These are phyloP conservation scores for Podabrus alpinus DNA, from an alignment of 2,888 invertebrate species.

Conservation along the genomic window DNA sequence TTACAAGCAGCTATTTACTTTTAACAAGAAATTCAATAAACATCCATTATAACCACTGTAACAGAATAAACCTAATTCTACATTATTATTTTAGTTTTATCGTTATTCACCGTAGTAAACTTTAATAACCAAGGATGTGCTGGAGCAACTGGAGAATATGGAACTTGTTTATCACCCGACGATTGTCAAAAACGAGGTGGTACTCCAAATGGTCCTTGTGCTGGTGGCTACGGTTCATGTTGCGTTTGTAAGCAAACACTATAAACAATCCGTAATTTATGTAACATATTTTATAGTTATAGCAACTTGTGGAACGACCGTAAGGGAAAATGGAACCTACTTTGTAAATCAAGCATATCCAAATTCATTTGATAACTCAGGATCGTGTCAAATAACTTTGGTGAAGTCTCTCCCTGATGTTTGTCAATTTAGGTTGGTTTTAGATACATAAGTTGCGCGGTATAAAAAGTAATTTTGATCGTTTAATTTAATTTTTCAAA, in stretches of 20 bases:
- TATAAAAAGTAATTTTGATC: too few relatives aligned
- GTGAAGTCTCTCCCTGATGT: constrained; percentile 77
- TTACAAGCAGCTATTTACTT: too few relatives aligned
- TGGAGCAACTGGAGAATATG: constrained; percentile 77
- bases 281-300: constrained; percentile 62
- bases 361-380: constrained; percentile 73
- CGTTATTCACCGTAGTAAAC: constrained; percentile 78
- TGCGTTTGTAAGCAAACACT: constrained; percentile 68
- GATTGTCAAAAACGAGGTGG: constrained; percentile 78
- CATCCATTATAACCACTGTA: too few relatives aligned
- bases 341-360: constrained; percentile 87
- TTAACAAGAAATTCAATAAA: too few relatives aligned
- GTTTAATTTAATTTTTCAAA: too few relatives aligned
- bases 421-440: constrained; percentile 75
- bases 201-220: constrained; percentile 77
- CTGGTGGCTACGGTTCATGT: constrained; percentile 76
- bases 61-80: neutral
- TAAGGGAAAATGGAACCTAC: constrained; percentile 81
- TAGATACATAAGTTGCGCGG: neutral
- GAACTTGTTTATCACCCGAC: constrained; percentile 74
- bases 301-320: constrained; percentile 77
- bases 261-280: constrained; percentile 1
- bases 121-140: constrained; percentile 78
- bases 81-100: constrained; percentile 65
- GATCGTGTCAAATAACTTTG: constrained; percentile 84